phyloP scores from a whole-genome alignment of 2,113 vertebrate species.

The Hoplias malabaricus region DNA sequence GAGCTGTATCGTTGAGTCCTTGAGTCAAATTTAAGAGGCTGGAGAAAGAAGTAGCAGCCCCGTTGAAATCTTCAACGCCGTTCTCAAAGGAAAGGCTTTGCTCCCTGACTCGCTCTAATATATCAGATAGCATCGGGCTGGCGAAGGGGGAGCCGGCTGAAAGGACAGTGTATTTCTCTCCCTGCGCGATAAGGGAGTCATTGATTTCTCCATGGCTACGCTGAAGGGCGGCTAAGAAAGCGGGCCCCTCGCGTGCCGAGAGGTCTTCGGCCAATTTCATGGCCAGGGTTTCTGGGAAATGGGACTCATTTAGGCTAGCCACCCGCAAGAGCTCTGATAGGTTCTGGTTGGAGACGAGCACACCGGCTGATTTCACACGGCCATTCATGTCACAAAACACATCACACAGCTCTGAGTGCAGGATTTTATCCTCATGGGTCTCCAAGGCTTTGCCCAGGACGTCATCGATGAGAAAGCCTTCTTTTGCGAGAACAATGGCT shows the following conservation, averaged over 20 bases:
- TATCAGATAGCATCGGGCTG: slow-evolving; percentile 53
- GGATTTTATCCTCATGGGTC: slow-evolving; percentile 40
- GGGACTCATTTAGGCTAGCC: slow-evolving; percentile 43
- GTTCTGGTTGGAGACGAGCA: slow-evolving; percentile 45
- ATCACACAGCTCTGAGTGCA: slow-evolving; percentile 57
- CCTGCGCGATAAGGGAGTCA: slow-evolving; percentile 43
- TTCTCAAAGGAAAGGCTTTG: slow-evolving; percentile 32
- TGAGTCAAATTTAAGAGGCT: slow-evolving; percentile 46
- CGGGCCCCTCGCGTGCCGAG: slow-evolving; percentile 27
- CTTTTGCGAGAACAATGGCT: slow-evolving; percentile 45
- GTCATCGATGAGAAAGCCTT: slow-evolving; percentile 67
- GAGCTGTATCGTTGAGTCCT: slow-evolving; percentile 11
- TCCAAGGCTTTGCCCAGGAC: slow-evolving; percentile 43
- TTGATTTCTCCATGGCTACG: slow-evolving; percentile 41
- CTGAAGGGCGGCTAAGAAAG: slow-evolving; percentile 26
- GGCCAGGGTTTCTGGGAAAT: slow-evolving; percentile 52
- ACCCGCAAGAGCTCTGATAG: slow-evolving; percentile 54
- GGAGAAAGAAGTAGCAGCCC: slow-evolving; percentile 26
- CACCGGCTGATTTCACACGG: slow-evolving; percentile 42
- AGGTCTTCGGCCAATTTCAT: slow-evolving; percentile 58
- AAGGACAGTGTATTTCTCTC: slow-evolving; percentile 55
- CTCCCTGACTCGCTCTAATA: slow-evolving; percentile 42
- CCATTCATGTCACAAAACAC: slow-evolving; percentile 54
- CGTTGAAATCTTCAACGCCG: slow-evolving; percentile 38
- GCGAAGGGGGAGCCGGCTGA: slow-evolving; percentile 46